Base-by-base conservation (phyloP, 2,888 invertebrate species). In the Bimastos eiseni region DNA sequence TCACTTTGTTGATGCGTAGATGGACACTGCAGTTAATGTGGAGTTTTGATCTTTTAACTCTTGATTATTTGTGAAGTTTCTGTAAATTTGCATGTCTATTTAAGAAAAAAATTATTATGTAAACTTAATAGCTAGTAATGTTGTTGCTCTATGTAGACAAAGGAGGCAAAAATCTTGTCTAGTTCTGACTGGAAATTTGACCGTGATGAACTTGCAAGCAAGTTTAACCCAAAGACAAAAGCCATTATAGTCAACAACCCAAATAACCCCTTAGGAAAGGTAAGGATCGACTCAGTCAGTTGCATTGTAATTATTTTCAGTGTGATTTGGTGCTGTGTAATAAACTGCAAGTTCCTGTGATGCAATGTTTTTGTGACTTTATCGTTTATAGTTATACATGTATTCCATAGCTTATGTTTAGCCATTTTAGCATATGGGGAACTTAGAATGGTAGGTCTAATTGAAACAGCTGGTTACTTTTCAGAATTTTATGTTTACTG, bases 251-350 rank as follows among this genome's bases (percentile, higher is more conserved):
- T 99, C n/a, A 99, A 99, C 95, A 99, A 98, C 0, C 99, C 99
- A 0, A 98, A 99, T 95, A 99, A 99, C 95, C 99, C 99, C 0
- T 95, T 98, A 0, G 99, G 99, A 88, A 99, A 99, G 96, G 97
- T 98, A 91, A 90, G 89, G 37, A 89, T 70, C n/a, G 11, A 70
- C 13, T n/a, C 70, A n/a, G n/a, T n/a, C n/a, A n/a, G n/a, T n/a
- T n/a, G n/a, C n/a, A n/a, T n/a, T n/a, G n/a, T n/a, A n/a, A n/a
- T n/a, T 55, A 70, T 70, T 70, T 70, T 30, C 30, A 70, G 11
- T 70, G 24, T 55, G 8, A n/a, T 70, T 70, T 70, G 70, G 30
- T n/a, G 70, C 70, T 11, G 70, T 70, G n/a, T n/a, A n/a, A n/a
- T 70, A 70, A 30, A n/a, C 11, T 44, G 15, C 49, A 70, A n/a